Evolutionary conservation across 1,140 invertebrate species (phyloP).

Genomic region (Cydia strobilella): DNA sequence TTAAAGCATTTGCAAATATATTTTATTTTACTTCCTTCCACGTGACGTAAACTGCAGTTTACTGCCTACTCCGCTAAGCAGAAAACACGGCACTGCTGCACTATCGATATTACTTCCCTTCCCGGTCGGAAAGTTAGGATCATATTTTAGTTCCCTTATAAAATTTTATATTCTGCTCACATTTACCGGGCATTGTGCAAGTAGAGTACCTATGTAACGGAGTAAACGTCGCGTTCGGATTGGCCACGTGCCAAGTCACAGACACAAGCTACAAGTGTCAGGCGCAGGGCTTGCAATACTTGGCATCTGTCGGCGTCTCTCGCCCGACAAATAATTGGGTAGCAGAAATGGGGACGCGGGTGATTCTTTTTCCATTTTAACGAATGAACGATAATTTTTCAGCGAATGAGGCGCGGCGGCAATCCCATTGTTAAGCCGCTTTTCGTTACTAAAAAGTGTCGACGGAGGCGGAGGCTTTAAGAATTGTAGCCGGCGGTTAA

Average conservation of each 20-base stretch:
- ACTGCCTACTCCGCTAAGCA: slow-evolving; percentile 9
- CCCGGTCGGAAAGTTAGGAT: slow-evolving; percentile 7
- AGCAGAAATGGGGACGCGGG: slow-evolving; percentile 58
- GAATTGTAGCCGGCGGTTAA: slow-evolving; percentile 40
- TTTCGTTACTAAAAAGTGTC: slow-evolving; percentile 32
- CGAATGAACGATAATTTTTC: slow-evolving; percentile 48
- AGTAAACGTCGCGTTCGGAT: slow-evolving; percentile 52
- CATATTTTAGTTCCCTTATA: slow-evolving; percentile 10
- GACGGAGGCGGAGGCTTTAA: background rate
- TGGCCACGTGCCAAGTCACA: slow-evolving; percentile 61
- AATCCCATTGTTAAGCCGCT: slow-evolving; percentile 37
- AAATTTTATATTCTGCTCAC: slow-evolving; percentile 16
- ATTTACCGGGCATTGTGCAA: slow-evolving; percentile 13
- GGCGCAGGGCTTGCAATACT: slow-evolving; percentile 45
- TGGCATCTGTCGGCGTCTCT: slow-evolving; percentile 47
- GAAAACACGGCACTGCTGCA: slow-evolving; percentile 7
- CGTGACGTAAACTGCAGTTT: slow-evolving; percentile 1
- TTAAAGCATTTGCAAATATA: slow-evolving; percentile 1
- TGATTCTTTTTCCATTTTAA: slow-evolving; percentile 34
- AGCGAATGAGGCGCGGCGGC: slow-evolving; percentile 35
- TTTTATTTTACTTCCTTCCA: slow-evolving; percentile 6
- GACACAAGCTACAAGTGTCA: slow-evolving; percentile 70
- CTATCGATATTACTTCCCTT: slow-evolving; percentile 20
- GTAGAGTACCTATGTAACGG: slow-evolving; percentile 20
- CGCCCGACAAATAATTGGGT: slow-evolving; percentile 50